Evolutionary conservation across 1,140 invertebrate species (phyloP).

Genomic region (Batillaria attramentaria): DNA sequence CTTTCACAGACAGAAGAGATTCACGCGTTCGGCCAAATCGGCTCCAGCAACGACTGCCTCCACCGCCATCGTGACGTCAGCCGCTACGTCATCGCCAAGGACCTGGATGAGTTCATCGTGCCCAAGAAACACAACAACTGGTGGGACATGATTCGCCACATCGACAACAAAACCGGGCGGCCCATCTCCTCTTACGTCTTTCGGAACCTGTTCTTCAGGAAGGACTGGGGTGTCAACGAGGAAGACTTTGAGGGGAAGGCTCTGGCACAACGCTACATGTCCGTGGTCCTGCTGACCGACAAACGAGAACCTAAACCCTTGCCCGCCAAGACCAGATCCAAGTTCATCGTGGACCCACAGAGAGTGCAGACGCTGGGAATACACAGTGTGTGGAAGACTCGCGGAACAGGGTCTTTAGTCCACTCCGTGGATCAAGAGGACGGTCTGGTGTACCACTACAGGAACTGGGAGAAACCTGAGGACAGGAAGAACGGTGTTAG

Average conservation of each 20-base stretch:
- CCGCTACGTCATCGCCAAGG: not conserved
- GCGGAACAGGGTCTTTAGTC: not conserved
- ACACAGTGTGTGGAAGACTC: not conserved
- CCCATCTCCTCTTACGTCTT: not conserved
- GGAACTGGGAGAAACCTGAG: not conserved
- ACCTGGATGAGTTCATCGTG: not conserved
- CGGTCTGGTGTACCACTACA: not conserved
- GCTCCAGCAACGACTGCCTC: constrained; percentile 3
- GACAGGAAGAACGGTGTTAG: not conserved
- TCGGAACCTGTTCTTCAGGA: not conserved
- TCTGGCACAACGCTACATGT: not conserved
- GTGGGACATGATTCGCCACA: not conserved
- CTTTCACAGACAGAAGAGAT: not conserved
- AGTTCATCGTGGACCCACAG: constrained; percentile 11
- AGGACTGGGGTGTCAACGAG: not conserved
- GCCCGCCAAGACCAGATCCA: not conserved
- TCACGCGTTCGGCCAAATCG: constrained; percentile 3
- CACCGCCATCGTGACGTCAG: not conserved
- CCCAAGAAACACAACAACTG: not conserved
- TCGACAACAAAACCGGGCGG: not conserved
- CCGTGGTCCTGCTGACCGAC: not conserved
- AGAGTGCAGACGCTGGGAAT: not conserved
- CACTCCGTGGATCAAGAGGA: not conserved
- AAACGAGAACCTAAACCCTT: not conserved
- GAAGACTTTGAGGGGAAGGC: not conserved